phyloP scores from a whole-genome alignment of 2,888 invertebrate genomes.

The Volucella inflata region DNA sequence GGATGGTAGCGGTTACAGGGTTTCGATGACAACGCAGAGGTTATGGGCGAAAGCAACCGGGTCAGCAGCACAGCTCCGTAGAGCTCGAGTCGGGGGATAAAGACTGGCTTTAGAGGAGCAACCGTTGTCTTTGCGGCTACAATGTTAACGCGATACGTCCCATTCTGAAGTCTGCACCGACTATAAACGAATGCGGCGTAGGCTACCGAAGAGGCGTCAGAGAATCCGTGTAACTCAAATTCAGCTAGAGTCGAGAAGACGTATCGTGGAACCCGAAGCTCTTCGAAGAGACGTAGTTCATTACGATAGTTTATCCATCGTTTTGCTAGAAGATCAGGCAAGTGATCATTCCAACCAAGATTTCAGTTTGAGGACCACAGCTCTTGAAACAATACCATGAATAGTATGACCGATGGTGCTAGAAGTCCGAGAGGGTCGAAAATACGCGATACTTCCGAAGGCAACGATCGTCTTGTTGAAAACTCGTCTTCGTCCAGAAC shows the following conservation, averaged over 20 bases:
- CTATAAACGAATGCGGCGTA: conserved; percentile 36
- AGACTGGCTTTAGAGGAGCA: conserved; percentile 30
- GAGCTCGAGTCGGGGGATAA: conserved; percentile 34
- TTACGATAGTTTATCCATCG: conserved; percentile 30
- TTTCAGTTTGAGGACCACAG: conserved; percentile 3
- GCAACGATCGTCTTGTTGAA: no score
- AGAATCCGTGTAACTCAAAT: no score
- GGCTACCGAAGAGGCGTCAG: no score
- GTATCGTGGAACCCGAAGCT: conserved; percentile 33
- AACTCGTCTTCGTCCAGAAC: no score
- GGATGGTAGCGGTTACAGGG: conserved; percentile 22
- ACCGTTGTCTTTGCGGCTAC: conserved; percentile 14
- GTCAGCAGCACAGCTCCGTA: conserved; percentile 39
- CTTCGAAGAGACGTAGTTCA: conserved; percentile 24
- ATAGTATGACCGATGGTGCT: no score
- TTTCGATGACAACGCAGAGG: conserved; percentile 13
- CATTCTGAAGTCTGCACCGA: neutral
- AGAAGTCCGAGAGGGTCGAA: neutral
- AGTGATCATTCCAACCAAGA: conserved; percentile 61
- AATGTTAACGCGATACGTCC: no score
- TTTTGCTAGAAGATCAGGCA: conserved; percentile 30
- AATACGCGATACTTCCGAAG: conserved; percentile 38
- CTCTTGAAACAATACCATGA: no score
- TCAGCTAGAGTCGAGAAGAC: no score
- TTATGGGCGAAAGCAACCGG: conserved; percentile 29